A percentile compares a stretch with the other conserved stretches of the same genome.
phyloP scores from a whole-genome alignment of 1,140 invertebrate species.

The Neotoxoptera formosana region DNA sequence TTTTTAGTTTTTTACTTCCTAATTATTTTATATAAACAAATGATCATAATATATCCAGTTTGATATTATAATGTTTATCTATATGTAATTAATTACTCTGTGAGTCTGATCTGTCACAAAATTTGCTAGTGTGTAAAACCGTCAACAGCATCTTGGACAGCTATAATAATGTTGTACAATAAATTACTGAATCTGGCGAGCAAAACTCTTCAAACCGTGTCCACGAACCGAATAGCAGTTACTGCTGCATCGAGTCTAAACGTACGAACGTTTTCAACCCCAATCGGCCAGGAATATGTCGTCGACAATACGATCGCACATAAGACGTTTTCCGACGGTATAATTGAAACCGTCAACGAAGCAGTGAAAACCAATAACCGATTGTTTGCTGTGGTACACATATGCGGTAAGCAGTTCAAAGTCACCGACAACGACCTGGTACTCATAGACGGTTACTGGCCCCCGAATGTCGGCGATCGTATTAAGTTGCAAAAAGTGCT shows the following conservation, averaged over 20 bases:
- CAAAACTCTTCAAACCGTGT: slow-evolving; percentile 16
- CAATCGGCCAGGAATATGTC: slow-evolving; percentile 46
- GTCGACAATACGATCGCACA: background rate
- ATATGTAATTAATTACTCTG: background rate
- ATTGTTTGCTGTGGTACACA: slow-evolving; percentile 85
- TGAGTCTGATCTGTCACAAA: background rate
- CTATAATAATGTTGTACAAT: slow-evolving; percentile 43
- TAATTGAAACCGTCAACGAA: slow-evolving; percentile 65
- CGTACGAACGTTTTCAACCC: background rate
- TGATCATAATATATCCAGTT: background rate
- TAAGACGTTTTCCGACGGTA: slow-evolving; percentile 64
- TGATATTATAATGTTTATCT: background rate
- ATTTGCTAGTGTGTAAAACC: background rate
- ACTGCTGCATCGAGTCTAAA: background rate
- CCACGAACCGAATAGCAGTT: background rate
- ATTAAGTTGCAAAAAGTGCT: slow-evolving; percentile 87
- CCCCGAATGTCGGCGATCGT: slow-evolving; percentile 81
- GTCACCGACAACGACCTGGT: slow-evolving; percentile 87
- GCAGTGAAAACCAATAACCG: slow-evolving; percentile 69
- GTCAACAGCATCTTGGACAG: background rate
- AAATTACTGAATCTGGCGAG: background rate
- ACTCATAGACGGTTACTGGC: slow-evolving; percentile 83
- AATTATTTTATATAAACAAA: background rate
- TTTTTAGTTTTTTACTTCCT: too few species aligned
- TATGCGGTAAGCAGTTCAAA: slow-evolving; percentile 86